Conservation (phyloP, 2,113 vertebrate species). For the Pseudorhombus dupliciocellatus region DNA sequence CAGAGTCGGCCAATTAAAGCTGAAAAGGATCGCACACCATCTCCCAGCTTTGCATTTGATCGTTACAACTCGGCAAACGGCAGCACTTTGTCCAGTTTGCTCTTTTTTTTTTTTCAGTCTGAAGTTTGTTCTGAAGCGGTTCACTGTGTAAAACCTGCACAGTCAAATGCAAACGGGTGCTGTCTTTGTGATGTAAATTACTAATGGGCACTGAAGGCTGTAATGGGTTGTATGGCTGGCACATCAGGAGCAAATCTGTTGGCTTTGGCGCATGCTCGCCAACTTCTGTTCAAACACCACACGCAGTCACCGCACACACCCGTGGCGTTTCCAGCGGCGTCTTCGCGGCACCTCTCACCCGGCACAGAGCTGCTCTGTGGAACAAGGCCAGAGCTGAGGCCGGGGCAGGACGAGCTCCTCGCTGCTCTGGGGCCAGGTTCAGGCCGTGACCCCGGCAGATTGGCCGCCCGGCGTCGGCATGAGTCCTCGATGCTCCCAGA, state of each 20-base stretch:
- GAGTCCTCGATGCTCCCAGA: constrained; percentile 25
- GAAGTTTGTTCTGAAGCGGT: constrained; percentile 31
- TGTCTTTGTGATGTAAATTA: constrained; percentile 72
- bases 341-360: constrained; percentile 1
- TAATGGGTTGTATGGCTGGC: constrained; percentile 65
- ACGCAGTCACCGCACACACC: constrained; percentile 35
- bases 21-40: constrained; percentile 31
- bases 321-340: background rate
- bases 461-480: constrained; percentile 34
- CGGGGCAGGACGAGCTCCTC: constrained; percentile 27
- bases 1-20: constrained; percentile 37
- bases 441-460: constrained; percentile 56
- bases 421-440: constrained; percentile 21
- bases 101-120: constrained; percentile 24
- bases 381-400: constrained; percentile 34
- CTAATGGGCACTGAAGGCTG: constrained; percentile 52
- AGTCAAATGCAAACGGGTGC: constrained; percentile 43
- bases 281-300: constrained; percentile 48
- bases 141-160: constrained; percentile 34
- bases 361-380: constrained; percentile 8
- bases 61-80: constrained; percentile 41
- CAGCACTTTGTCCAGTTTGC: constrained; percentile 29
- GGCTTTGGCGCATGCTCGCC: constrained; percentile 46
- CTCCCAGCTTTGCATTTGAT: constrained; percentile 39
- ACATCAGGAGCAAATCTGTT: constrained; percentile 65